A percentile compares a stretch with the other conserved stretches of the same genome.
Conservation (phyloP, 2,797 vertebrate genomes). For the Antrozous pallidus region DNA sequence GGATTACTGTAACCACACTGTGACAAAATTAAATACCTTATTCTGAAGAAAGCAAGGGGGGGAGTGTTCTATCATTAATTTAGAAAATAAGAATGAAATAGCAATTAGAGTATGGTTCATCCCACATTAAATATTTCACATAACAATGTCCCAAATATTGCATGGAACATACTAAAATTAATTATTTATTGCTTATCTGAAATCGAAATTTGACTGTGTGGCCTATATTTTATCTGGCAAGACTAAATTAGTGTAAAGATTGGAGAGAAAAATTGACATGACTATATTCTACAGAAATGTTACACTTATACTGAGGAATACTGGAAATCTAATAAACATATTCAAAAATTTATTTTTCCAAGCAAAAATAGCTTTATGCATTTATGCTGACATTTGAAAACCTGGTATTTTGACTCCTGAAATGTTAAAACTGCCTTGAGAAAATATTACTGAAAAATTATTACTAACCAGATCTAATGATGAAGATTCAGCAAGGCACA, state of each 20-base stretch:
- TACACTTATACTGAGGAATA: neutral
- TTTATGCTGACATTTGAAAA: neutral
- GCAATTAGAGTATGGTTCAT: neutral
- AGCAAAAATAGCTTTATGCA: neutral
- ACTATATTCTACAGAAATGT: neutral
- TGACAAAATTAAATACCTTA: neutral
- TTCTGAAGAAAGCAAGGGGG: neutral
- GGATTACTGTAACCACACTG: neutral
- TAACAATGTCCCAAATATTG: neutral
- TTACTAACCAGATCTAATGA: neutral
- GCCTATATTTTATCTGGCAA: neutral
- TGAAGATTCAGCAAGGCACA: neutral
- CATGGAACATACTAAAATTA: neutral
- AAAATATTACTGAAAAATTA: neutral
- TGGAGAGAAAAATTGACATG: neutral
- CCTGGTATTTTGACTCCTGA: neutral
- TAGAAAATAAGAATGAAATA: neutral
- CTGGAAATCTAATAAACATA: neutral
- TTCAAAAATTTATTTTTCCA: neutral
- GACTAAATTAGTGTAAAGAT: neutral
- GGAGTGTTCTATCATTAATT: neutral
- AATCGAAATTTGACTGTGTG: neutral
- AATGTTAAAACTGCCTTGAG: neutral
- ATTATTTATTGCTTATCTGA: neutral
- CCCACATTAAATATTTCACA: neutral